A percentile compares a stretch with the other conserved stretches of the same genome.
Conservation (phyloP, 2,888 invertebrate genomes). For the Xestia rhomboidea region DNA sequence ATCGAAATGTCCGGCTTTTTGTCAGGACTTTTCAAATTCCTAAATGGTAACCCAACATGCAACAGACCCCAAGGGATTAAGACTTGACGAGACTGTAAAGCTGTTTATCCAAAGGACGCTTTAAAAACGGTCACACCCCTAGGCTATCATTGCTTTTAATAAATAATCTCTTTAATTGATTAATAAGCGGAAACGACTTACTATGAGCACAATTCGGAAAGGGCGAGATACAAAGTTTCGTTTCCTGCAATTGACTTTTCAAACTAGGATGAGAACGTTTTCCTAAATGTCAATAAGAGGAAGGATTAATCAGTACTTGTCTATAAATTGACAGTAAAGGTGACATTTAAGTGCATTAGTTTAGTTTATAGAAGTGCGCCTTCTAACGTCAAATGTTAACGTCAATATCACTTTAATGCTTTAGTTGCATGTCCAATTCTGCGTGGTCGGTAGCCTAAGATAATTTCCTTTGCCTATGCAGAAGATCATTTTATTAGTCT, state of each 20-base stretch:
- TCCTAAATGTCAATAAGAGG: neutral
- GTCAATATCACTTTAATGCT: no score
- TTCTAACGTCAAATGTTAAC: slow-evolving; percentile 14
- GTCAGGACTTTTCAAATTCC: no score
- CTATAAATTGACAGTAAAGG: neutral
- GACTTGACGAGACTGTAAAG: neutral
- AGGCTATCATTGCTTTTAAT: no score
- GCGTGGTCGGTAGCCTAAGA: neutral
- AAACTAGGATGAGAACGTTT: slow-evolving; percentile 12
- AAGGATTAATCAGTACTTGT: slow-evolving; percentile 4
- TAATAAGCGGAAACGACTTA: neutral
- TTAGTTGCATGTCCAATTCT: neutral
- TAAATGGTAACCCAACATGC: no score
- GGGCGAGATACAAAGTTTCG: neutral
- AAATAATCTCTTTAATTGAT: neutral
- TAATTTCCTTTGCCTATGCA: neutral
- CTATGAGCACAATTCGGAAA: slow-evolving; percentile 16
- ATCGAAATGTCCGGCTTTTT: no score
- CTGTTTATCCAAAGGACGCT: neutral
- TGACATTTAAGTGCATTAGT: neutral
- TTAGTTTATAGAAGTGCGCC: neutral
- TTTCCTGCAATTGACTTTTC: slow-evolving; percentile 56
- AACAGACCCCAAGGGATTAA: neutral
- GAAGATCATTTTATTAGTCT: neutral
- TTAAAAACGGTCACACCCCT: neutral